Conservation (phyloP, 2,113 vertebrate genomes). For the Heterocephalus glaber region DNA sequence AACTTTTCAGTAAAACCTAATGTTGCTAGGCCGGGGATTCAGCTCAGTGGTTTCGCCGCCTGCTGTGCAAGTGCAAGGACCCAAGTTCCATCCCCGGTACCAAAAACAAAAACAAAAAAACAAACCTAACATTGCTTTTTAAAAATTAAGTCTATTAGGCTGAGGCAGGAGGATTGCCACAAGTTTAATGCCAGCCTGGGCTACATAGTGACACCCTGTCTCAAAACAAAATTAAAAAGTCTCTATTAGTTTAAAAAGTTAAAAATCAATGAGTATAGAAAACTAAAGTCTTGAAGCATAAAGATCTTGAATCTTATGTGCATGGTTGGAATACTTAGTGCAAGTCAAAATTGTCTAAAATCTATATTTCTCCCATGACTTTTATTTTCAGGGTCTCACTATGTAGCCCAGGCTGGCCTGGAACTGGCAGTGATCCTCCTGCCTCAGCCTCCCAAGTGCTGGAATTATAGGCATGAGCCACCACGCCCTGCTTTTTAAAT, state of each 20-base stretch:
- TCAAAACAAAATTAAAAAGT: neutral
- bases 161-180: neutral
- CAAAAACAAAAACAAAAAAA: too few species aligned
- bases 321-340: neutral
- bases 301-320: neutral
- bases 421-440: neutral
- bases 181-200: neutral
- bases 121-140: neutral
- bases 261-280: neutral
- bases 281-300: neutral
- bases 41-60: too few species aligned
- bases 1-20: neutral
- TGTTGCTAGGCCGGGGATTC: too few species aligned
- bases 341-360: neutral
- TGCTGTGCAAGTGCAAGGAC: too few species aligned
- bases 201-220: neutral
- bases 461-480: neutral
- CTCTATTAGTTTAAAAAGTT: neutral
- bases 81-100: too few species aligned
- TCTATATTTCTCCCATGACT: neutral
- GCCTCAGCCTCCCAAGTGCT: neutral
- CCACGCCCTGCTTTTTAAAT: neutral
- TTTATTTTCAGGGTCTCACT: neutral
- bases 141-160: neutral
- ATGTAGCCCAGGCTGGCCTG: neutral